Conservation (phyloP, 2,113 vertebrate species). For the Nesoenas mayeri region DNA sequence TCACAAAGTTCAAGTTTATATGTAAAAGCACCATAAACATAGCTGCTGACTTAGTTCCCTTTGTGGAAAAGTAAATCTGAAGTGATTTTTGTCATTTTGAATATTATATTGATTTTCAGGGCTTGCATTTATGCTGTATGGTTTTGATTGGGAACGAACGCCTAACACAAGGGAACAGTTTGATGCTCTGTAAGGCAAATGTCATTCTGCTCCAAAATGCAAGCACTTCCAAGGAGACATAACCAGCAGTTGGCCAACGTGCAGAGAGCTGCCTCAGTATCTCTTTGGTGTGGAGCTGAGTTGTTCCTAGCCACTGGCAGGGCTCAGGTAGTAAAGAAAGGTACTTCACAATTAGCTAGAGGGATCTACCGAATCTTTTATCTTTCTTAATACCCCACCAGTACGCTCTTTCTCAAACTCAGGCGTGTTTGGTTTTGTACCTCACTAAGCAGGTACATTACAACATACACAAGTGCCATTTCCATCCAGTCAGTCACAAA, state of each 20-base stretch:
- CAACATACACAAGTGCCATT: background rate
- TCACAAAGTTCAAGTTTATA: background rate
- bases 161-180: background rate
- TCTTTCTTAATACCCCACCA: background rate
- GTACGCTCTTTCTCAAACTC: background rate
- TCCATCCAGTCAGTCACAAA: background rate
- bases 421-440: background rate
- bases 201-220: background rate
- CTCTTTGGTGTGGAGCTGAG: fast-evolving
- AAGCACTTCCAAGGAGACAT: background rate
- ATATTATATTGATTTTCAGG: background rate
- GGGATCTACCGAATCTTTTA: background rate
- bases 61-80: background rate
- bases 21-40: background rate
- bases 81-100: background rate
- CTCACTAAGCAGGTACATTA: background rate
- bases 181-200: constrained; percentile 15
- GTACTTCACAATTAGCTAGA: background rate
- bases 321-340: background rate
- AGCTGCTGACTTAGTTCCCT: background rate
- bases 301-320: background rate
- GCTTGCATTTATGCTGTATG: background rate
- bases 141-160: background rate
- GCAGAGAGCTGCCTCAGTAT: background rate
- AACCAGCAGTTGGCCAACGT: background rate